These are phyloP conservation scores for Monopterus albus DNA, from an alignment of 2,113 vertebrate species.

Conservation along the genomic window DNA sequence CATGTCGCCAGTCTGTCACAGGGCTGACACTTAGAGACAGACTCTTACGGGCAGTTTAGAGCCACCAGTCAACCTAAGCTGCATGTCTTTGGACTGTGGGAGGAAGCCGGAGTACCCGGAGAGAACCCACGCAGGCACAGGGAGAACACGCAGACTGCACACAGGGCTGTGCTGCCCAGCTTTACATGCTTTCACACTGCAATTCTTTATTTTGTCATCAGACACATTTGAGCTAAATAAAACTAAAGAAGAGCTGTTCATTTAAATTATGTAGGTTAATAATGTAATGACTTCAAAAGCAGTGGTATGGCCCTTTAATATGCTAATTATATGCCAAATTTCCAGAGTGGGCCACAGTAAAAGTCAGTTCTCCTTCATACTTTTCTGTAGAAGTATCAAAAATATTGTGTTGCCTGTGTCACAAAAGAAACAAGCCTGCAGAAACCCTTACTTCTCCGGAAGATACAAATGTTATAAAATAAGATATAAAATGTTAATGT, in stretches of 20 bases:
- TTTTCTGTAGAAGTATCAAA: not conserved
- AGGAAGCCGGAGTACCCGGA: too few species aligned
- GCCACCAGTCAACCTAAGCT: too few species aligned
- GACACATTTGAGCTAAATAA: not conserved
- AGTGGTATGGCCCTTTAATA: constrained; percentile 25
- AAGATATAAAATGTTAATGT: constrained; percentile 58
- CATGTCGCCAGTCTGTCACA: too few species aligned
- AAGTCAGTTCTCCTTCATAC: not conserved
- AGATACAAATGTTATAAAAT: constrained; percentile 29
- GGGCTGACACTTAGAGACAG: too few species aligned
- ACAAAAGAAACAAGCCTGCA: constrained; percentile 6
- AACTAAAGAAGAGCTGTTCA: too few species aligned
- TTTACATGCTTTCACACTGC: not conserved
- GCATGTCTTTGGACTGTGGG: too few species aligned
- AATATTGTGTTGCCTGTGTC: not conserved
- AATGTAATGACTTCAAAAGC: too few species aligned
- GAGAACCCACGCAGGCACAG: too few species aligned
- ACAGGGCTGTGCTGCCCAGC: too few species aligned
- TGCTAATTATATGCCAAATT: not conserved
- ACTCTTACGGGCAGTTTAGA: too few species aligned
- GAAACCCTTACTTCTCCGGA: not conserved
- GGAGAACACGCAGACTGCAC: too few species aligned
- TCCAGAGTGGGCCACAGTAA: not conserved
- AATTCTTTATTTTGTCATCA: not conserved
- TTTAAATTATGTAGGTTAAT: too few species aligned